Base-by-base conservation (phyloP, 2,888 invertebrate species). In the Platerodrilus igneus region DNA sequence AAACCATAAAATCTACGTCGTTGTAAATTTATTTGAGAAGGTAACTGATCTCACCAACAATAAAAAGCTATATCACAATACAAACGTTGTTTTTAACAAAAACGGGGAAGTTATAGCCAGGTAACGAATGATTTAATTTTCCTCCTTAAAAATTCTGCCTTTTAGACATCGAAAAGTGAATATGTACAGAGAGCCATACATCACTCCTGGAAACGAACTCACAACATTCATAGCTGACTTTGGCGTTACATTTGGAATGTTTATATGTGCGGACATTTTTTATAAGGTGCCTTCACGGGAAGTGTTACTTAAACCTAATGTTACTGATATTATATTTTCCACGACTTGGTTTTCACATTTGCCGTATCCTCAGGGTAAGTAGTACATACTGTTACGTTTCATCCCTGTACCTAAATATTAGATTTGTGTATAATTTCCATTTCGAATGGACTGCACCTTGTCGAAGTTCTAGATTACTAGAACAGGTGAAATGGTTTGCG, bases 321-420 rank as follows among this genome's bases (percentile, higher is more conserved):
- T 74, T 3, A 78, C 73, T 7, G 79, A 85, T 54, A 64, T 88
- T 6, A 65, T 83, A 1, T 84, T 77, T 51, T 74, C 85, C 0
- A 77, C 83, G 0, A 81, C 84, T 66, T 92, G 91, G 91, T 83
- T 83, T 55, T 84, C 88, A 1, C 83, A 87, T 57, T 61, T 87
- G 40, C 92, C 92, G 0, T 87, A 81, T 59, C 66, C 84, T 29
- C 80, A 82, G 51, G 80, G 80, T 79, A 53, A 60, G 41, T 36
- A n/a, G n/a, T n/a, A n/a, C n/a, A n/a, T n/a, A n/a, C n/a, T 3
- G 23, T 21, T 21, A 21, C 8, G 8, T 3, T 21, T n/a, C n/a
- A n/a, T n/a, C n/a, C n/a, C n/a, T n/a, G n/a, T 25, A 11, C 6
- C 11, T 14, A 6, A 17, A 17, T 25, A 23, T 23, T 10, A 17